phyloP scores from a whole-genome alignment of 2,113 vertebrate genomes.

The Nymphicus hollandicus region DNA sequence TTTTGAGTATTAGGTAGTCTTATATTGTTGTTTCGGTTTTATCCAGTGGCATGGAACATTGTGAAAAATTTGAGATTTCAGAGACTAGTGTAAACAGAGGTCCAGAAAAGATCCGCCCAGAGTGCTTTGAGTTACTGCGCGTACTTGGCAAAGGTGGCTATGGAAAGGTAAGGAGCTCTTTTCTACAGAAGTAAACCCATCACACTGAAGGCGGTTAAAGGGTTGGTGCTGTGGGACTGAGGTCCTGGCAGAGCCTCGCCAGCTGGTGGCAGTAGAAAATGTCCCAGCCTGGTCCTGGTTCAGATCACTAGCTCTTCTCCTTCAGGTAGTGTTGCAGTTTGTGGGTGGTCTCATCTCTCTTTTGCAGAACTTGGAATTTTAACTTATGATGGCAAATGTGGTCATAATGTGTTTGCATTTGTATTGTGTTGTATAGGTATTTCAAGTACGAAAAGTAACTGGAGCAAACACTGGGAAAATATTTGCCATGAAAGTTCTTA shows the following conservation, averaged over 20 bases:
- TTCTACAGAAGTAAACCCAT: background rate
- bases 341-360: background rate
- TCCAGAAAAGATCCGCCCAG: constrained; percentile 95
- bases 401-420: background rate
- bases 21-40: constrained; percentile 43
- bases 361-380: background rate
- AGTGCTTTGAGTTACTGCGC: constrained; percentile 95
- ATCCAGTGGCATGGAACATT: constrained; percentile 93
- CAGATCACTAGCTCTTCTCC: background rate
- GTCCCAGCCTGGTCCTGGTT: background rate
- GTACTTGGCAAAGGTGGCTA: constrained; percentile 98
- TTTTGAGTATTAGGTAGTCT: background rate
- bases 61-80: constrained; percentile 98
- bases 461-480: constrained; percentile 93
- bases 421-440: constrained; percentile 81
- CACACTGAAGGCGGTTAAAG: accelerated
- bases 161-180: constrained; percentile 86
- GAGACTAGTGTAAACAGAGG: constrained; percentile 98
- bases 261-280: background rate
- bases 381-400: background rate
- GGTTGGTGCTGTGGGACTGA: accelerated
- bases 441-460: constrained; percentile 95
- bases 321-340: background rate
- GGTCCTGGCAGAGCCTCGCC: background rate
- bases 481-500: constrained; percentile 99